A percentile compares a stretch with the other conserved stretches of the same genome.
These are phyloP conservation scores for Plebejus argus DNA, from an alignment of 2,888 invertebrate species.

Conservation along the genomic window DNA sequence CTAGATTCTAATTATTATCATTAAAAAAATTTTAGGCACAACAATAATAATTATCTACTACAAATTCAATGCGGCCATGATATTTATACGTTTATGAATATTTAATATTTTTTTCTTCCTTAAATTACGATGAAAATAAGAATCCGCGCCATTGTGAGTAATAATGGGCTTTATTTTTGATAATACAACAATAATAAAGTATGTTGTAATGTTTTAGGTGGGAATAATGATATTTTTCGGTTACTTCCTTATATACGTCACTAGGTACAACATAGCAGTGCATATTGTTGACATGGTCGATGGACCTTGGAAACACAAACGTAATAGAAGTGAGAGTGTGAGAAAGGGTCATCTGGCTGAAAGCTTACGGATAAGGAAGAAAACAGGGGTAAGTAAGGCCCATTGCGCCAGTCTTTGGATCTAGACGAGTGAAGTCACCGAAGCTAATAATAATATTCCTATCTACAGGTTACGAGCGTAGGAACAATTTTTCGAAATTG, in stretches of 20 bases:
- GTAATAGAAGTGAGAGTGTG: conserved; percentile 35
- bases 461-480: too few relatives aligned
- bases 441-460: too few relatives aligned
- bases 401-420: not conserved
- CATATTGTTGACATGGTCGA: conserved; percentile 71
- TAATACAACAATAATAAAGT: not conserved
- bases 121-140: conserved; percentile 62
- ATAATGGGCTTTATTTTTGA: not conserved
- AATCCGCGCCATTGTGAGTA: conserved; percentile 67
- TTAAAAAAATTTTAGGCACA: not conserved
- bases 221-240: conserved; percentile 82
- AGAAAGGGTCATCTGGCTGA: conserved; percentile 35
- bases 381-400: conserved; percentile 40
- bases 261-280: conserved; percentile 71
- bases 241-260: conserved; percentile 70
- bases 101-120: conserved; percentile 36
- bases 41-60: not conserved
- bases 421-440: too few relatives aligned
- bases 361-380: conserved; percentile 21
- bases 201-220: conserved; percentile 50
- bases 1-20: not conserved
- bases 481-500: too few relatives aligned
- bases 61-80: conserved; percentile 39
- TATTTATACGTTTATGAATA: conserved; percentile 1
- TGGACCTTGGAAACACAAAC: conserved; percentile 44